These are phyloP conservation scores for Rhaphigaster nebulosa DNA, from an alignment of 2,888 invertebrate genomes.

Conservation along the genomic window DNA sequence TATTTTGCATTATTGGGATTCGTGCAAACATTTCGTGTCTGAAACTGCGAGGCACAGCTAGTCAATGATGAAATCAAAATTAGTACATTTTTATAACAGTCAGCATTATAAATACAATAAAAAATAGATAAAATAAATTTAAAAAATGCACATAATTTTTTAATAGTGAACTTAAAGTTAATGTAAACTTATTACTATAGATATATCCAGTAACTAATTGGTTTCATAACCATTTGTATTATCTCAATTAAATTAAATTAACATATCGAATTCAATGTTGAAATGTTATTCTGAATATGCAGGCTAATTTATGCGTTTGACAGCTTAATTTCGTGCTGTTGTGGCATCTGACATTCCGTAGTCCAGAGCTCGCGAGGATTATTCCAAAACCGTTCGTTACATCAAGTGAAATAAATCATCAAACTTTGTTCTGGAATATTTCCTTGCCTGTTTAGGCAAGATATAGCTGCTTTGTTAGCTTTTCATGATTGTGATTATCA, in stretches of 20 bases:
- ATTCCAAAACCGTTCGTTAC: neutral
- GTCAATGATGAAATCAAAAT: too few relatives aligned
- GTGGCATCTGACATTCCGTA: neutral
- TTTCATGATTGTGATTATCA: neutral
- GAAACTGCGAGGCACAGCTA: too few relatives aligned
- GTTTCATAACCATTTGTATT: neutral
- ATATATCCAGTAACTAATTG: neutral
- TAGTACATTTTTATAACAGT: too few relatives aligned
- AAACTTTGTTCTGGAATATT: neutral
- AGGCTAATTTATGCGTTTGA: constrained; percentile 22
- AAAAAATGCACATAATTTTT: too few relatives aligned
- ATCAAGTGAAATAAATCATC: neutral
- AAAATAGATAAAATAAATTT: too few relatives aligned
- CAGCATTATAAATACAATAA: too few relatives aligned
- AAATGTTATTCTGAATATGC: constrained; percentile 3
- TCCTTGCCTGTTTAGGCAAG: neutral
- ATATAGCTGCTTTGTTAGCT: neutral
- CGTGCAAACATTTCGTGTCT: too few relatives aligned
- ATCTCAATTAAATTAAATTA: neutral
- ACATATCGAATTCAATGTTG: constrained; percentile 9
- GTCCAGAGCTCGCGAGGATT: neutral
- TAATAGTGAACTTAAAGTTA: too few relatives aligned
- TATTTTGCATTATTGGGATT: too few relatives aligned
- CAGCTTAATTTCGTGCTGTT: constrained; percentile 23
- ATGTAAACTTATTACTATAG: too few relatives aligned